A percentile compares a stretch with the other conserved stretches of the same genome.
Evolutionary conservation across 2,113 vertebrate genomes (phyloP).

Genomic region (Stomatorhinus ivindoensis): DNA sequence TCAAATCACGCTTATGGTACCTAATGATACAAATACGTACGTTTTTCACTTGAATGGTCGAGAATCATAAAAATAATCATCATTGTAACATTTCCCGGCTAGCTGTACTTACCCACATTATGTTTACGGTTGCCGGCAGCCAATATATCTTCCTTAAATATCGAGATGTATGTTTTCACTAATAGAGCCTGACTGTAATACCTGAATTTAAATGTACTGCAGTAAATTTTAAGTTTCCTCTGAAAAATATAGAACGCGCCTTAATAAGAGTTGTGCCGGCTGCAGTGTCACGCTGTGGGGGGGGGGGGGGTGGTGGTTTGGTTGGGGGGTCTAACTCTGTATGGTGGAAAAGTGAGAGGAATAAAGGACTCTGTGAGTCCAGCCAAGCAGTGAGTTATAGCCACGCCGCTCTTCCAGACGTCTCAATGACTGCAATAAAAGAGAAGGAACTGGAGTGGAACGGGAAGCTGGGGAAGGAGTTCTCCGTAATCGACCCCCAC

Average conservation of each 20-base stretch:
- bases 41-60: neutral
- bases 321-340: neutral
- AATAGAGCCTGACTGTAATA: neutral
- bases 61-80: neutral
- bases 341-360: constrained; percentile 3
- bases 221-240: constrained; percentile 14
- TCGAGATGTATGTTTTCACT: neutral
- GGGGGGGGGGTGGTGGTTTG: neutral
- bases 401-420: constrained; percentile 17
- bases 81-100: neutral
- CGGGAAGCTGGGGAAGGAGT: constrained; percentile 7
- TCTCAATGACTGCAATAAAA: constrained; percentile 30
- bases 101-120: neutral
- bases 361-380: neutral
- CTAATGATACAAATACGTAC: neutral
- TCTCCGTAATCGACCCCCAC: constrained; percentile 38
- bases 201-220: constrained; percentile 13
- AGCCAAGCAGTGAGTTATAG: constrained; percentile 18
- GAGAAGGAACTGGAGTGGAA: constrained; percentile 23
- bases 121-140: neutral
- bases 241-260: neutral
- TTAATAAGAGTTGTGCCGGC: neutral
- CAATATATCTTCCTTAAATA: neutral
- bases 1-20: neutral
- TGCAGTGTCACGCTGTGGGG: neutral